A percentile compares a stretch with the other conserved stretches of the same genome.
phyloP scores from a whole-genome alignment of 2,888 invertebrate genomes.

The Drosophila pseudotakahashii region DNA sequence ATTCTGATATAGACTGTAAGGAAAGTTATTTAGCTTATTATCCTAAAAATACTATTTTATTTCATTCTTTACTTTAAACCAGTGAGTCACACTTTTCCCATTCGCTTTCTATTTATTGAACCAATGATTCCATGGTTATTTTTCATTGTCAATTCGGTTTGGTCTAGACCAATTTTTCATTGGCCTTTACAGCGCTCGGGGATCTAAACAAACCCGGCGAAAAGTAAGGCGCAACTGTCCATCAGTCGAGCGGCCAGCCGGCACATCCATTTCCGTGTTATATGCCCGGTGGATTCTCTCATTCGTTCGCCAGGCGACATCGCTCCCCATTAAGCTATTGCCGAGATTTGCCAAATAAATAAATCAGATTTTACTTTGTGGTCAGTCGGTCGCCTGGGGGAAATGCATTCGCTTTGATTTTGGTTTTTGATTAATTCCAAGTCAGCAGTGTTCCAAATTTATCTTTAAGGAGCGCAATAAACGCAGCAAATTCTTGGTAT shows the following conservation, averaged over 20 bases:
- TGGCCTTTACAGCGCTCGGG: constrained; percentile 44
- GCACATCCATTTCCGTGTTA: constrained; percentile 58
- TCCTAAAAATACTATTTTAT: too few relatives aligned
- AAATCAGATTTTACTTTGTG: constrained; percentile 57
- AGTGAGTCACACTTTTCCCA: neutral
- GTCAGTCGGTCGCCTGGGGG: constrained; percentile 38
- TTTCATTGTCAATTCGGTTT: constrained; percentile 42
- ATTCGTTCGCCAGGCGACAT: constrained; percentile 30
- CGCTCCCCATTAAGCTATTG: constrained; percentile 22
- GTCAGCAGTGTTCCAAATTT: constrained; percentile 10
- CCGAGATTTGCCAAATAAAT: constrained; percentile 58
- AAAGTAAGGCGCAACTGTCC: constrained; percentile 63
- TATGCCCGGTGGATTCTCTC: constrained; percentile 13
- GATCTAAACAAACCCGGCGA: constrained; percentile 35
- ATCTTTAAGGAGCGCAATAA: neutral
- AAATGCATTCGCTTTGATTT: constrained; percentile 64
- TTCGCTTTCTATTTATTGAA: constrained; percentile 6
- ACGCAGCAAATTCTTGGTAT: constrained; percentile 13
- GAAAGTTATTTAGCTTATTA: too few relatives aligned
- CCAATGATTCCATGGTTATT: constrained; percentile 15
- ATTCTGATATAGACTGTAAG: too few relatives aligned
- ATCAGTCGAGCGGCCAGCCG: constrained; percentile 46
- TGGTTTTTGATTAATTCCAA: constrained; percentile 33
- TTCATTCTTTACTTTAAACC: too few relatives aligned
- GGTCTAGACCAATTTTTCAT: constrained; percentile 44